phyloP scores from a whole-genome alignment of 1,140 invertebrate species.

The Drosophila micromelanica region DNA sequence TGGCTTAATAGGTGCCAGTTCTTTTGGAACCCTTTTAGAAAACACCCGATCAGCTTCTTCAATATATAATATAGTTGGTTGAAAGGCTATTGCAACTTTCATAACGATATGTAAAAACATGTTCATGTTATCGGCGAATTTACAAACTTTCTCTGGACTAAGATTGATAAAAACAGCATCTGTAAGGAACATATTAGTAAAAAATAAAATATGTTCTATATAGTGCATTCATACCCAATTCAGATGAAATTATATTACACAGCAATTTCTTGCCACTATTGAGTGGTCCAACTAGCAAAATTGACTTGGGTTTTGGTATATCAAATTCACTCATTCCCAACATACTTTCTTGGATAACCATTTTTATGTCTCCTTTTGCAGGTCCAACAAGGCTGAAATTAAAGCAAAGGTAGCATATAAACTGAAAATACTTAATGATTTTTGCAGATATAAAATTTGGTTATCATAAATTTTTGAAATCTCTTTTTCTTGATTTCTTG shows the following conservation, averaged over 20 bases:
- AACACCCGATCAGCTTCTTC: slow-evolving; percentile 92
- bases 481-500: too few relatives aligned
- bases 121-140: slow-evolving; percentile 89
- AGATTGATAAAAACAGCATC: slow-evolving; percentile 92
- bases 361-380: slow-evolving; percentile 87
- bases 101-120: slow-evolving; percentile 82
- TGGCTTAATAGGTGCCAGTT: slow-evolving; percentile 73
- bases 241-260: slow-evolving; percentile 91
- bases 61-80: slow-evolving; percentile 92
- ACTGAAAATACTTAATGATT: too few relatives aligned
- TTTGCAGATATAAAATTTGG: too few relatives aligned
- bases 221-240: slow-evolving; percentile 85
- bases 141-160: slow-evolving; percentile 89
- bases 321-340: slow-evolving; percentile 87
- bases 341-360: slow-evolving; percentile 75
- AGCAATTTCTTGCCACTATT: slow-evolving; percentile 92
- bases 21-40: slow-evolving; percentile 88
- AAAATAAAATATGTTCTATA: not conserved
- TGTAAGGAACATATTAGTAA: slow-evolving; percentile 9
- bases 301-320: slow-evolving; percentile 89
- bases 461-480: too few relatives aligned
- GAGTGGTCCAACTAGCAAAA: slow-evolving; percentile 90
- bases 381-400: slow-evolving; percentile 86
- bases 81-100: slow-evolving; percentile 87
- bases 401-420: too few relatives aligned